A percentile compares a stretch with the other conserved stretches of the same genome.
Conservation (phyloP, 2,888 invertebrate species). For the Pseudococcus longispinus region DNA sequence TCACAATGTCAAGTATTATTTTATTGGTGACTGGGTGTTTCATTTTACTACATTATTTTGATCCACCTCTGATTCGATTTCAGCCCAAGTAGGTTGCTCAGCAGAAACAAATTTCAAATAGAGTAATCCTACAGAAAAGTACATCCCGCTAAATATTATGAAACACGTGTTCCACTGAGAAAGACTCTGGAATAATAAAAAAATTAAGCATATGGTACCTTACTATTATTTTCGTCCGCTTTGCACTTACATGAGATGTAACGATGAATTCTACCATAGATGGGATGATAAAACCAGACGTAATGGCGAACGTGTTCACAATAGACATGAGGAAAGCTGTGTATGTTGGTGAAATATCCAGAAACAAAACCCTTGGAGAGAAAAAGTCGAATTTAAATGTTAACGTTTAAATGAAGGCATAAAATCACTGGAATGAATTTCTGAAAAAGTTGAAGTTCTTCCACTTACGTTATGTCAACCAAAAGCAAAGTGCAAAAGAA, state of each 20-base stretch:
- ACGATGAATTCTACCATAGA: slow-evolving; percentile 8
- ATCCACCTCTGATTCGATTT: background rate
- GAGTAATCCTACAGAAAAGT: background rate
- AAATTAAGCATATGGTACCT: background rate
- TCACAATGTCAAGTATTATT: too few species aligned
- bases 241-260: slow-evolving; percentile 29
- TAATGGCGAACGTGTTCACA: background rate
- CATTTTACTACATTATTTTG: background rate
- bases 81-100: slow-evolving; percentile 13
- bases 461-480: background rate
- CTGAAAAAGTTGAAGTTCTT: too few species aligned
- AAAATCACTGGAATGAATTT: too few species aligned
- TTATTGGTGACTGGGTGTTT: background rate
- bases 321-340: background rate
- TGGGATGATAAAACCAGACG: background rate
- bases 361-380: background rate
- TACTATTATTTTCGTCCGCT: background rate
- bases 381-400: background rate
- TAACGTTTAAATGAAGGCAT: too few species aligned
- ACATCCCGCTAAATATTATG: background rate
- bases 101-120: background rate
- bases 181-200: background rate
- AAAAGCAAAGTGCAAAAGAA: background rate
- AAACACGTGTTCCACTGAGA: slow-evolving; percentile 27
- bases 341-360: background rate